phyloP scores from a whole-genome alignment of 1,140 invertebrate species.

The silkworm (Bombyx mori) region DNA sequence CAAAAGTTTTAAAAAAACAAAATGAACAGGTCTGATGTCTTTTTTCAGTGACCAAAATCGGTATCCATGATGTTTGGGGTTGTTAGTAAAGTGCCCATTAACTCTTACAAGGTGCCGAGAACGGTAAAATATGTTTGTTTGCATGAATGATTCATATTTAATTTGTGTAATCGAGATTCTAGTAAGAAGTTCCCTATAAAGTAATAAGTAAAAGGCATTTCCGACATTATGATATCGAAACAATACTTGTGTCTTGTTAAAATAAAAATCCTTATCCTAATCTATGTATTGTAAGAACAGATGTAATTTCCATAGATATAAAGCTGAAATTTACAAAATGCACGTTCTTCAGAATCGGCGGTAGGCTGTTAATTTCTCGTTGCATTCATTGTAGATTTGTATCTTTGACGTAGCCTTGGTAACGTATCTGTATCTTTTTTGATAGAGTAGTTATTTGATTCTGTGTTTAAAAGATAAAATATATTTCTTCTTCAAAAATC shows the following conservation, averaged over 20 bases:
- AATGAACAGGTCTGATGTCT: not conserved
- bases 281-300: too few relatives aligned
- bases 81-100: slow-evolving; percentile 5
- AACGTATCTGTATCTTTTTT: too few relatives aligned
- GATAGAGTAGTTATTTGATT: too few relatives aligned
- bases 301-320: not conserved
- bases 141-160: not conserved
- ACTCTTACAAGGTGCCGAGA: not conserved
- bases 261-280: too few relatives aligned
- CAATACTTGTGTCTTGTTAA: too few relatives aligned
- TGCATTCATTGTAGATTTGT: not conserved
- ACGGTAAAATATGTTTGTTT: slow-evolving; percentile 1
- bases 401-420: too few relatives aligned
- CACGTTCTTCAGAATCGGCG: slow-evolving; percentile 4
- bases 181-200: too few relatives aligned
- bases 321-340: not conserved
- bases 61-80: not conserved
- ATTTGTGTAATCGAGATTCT: too few relatives aligned
- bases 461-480: too few relatives aligned
- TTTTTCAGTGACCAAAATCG: slow-evolving; percentile 6
- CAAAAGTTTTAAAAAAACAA: not conserved
- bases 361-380: not conserved
- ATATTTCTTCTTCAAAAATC: too few relatives aligned
- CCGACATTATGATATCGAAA: too few relatives aligned
- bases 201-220: too few relatives aligned